phyloP scores from a whole-genome alignment of 2,888 invertebrate species.

The Malthinus flaveolus region DNA sequence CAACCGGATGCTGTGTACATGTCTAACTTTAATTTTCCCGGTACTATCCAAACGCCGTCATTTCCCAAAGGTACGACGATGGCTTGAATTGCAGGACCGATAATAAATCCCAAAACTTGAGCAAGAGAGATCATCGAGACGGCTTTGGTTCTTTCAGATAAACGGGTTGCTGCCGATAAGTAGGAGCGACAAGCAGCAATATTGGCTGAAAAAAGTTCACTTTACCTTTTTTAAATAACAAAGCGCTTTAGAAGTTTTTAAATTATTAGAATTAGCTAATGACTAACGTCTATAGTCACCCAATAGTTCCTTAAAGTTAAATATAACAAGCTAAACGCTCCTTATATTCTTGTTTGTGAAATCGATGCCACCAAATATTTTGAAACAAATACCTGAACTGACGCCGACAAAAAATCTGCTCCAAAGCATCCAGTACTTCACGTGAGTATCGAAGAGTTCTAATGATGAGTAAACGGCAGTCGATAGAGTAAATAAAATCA shows the following conservation, averaged over 20 bases:
- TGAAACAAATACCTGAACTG: conserved; percentile 67
- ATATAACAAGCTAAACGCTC: too few relatives aligned
- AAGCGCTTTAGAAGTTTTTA: too few relatives aligned
- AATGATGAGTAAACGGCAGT: conserved; percentile 76
- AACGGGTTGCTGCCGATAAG: conserved; percentile 80
- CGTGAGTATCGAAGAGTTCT: conserved; percentile 66
- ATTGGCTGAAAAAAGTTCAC: conserved; percentile 63
- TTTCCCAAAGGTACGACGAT: conserved; percentile 77
- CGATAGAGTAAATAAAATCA: conserved; percentile 72
- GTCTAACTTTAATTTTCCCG: conserved; percentile 66
- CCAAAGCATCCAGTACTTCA: conserved; percentile 73
- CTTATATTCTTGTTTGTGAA: too few relatives aligned
- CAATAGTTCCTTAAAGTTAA: too few relatives aligned
- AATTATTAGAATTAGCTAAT: too few relatives aligned
- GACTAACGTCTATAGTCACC: too few relatives aligned
- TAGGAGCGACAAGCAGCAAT: conserved; percentile 84
- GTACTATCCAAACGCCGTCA: conserved; percentile 61
- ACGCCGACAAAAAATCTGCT: conserved; percentile 82
- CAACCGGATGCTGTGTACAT: conserved; percentile 89
- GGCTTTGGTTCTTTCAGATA: conserved; percentile 78
- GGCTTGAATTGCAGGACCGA: conserved; percentile 84
- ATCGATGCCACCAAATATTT: too few relatives aligned
- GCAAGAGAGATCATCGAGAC: conserved; percentile 83
- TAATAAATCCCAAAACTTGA: conserved; percentile 84
- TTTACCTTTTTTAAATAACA: too few relatives aligned